A percentile compares a stretch with the other conserved stretches of the same genome.
phyloP scores from a whole-genome alignment of 2,113 vertebrate genomes.

The Anoplopoma fimbria region DNA sequence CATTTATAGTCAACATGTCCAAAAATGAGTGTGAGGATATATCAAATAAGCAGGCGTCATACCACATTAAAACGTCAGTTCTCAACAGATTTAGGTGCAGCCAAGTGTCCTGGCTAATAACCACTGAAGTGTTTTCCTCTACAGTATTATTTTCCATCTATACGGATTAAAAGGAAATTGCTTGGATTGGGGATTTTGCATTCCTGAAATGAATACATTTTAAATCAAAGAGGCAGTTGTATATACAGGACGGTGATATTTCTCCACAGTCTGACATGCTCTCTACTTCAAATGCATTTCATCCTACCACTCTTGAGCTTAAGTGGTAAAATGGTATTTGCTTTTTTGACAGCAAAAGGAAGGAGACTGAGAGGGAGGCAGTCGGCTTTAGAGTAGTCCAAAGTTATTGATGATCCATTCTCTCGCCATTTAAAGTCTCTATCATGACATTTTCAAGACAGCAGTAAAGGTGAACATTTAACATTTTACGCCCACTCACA shows the following conservation, averaged over 20 bases:
- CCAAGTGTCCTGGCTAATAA: background rate
- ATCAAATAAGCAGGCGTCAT: background rate
- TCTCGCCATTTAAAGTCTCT: background rate
- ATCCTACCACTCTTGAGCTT: background rate
- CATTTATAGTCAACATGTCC: background rate
- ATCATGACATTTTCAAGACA: conserved; percentile 5
- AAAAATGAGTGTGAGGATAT: background rate
- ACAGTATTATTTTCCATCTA: conserved; percentile 11
- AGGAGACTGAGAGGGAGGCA: background rate
- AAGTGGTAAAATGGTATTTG: background rate
- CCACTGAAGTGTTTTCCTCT: background rate
- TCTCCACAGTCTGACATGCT: background rate
- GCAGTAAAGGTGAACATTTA: conserved; percentile 13
- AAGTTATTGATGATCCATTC: conserved; percentile 18
- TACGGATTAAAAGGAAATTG: background rate
- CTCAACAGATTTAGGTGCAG: background rate
- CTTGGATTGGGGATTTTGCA: background rate
- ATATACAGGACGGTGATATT: background rate
- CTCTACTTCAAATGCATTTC: conserved; percentile 34
- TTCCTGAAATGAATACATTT: conserved; percentile 2
- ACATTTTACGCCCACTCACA: background rate
- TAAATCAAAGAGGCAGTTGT: background rate
- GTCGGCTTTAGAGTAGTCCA: too few relatives aligned
- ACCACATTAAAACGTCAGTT: background rate
- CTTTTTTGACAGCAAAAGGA: conserved; percentile 9